Evolutionary conservation across 1,140 invertebrate species (phyloP), one percentile per base, ranked within the genome.

Genomic region (Achroia grisella): DNA sequence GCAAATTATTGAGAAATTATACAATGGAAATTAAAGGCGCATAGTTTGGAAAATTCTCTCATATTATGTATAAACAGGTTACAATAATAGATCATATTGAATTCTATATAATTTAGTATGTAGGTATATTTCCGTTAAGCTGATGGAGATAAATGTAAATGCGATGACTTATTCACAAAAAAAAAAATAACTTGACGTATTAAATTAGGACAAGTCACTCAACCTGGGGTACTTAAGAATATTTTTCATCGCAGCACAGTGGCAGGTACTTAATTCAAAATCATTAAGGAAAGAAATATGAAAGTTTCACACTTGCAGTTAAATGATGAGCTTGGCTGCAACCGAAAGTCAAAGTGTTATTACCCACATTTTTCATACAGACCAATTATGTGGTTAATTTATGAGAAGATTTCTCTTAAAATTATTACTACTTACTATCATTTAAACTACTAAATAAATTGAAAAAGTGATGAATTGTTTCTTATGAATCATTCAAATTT

Each of bases 111-210:
- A 72, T 72, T 66, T 50, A 50, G 59, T 61, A 40, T 57, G 6
- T 23, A 3, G 2, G 6, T 23, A 64, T 54, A 54, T 23, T 13
- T 36, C 31, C 34, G 50, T 65, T 57, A 50, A 55, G 58, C 60
- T 66, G 72, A 79, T 74, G 72, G 62, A 70, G 62, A 76, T 74
- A 74, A 76, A 74, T 72, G 64, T 53, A 52, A 54, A 45, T 47
- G 45, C 55, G 56, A 66, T 67, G 62, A 66, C 59, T 62, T 46
- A 51, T 42, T 27, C 42, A 48, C 55, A 59, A 67, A 63, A 71
- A 73, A 37, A 23, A 23, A 23, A 23, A 23, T 3, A 23, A 23
- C 17, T 23, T 46, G 62, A 60, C 55, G 54, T 50, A 40, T 60
- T 33, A 76, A 76, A 76, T 74, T 76, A 60, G 71, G 72, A 45